Evolutionary conservation across 2,888 invertebrate genomes (phyloP), one percentile per base, ranked within the genome.

Genomic region (Xanthia togata): DNA sequence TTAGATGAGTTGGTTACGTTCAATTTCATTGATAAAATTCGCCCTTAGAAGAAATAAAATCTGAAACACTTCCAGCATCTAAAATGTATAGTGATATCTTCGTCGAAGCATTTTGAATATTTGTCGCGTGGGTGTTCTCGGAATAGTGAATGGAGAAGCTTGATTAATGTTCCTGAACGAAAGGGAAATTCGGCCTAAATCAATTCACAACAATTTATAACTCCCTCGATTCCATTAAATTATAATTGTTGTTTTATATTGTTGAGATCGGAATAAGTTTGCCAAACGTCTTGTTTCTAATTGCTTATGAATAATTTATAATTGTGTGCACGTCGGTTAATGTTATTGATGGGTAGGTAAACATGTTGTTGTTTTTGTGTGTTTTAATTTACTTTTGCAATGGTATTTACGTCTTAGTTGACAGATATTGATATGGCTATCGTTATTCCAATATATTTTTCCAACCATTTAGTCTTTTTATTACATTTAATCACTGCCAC

Each of bases 161-260:
- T 90, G 91, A 92, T 92, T 91, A 92, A 91, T 91, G 88, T 86
- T 83, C 81, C 78, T 79, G 78, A 86, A 77, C 83, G 86, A 88
- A 31, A 87, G 84, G 86, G 84, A 90, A 88, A 88, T 88, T 89
- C 83, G 78, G 84, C 82, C 84, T 89, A 88, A 91, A 92, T 91
- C 92, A 90, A 92, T 92, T 91, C 85, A 81, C 81, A 83, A 88
- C 87, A 88, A 91, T 92, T 92, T 90, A 91, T 90, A 90, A 89
- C 86, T 87, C 84, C 76, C 87, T 84, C 84, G 87, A 88, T 90
- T 90, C 89, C 84, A 87, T 89, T 90, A 88, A 86, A 88, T 85
- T 85, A 87, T 86, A 87, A 87, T 87, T 86, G 86, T 84, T 86
- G 79, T 88, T 84, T 80, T 83, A 86, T 78, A 86, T 84, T 81